A percentile compares a stretch with the other conserved stretches of the same genome.
Evolutionary conservation across 2,113 vertebrate species (phyloP).

Genomic region (Octodon degus): DNA sequence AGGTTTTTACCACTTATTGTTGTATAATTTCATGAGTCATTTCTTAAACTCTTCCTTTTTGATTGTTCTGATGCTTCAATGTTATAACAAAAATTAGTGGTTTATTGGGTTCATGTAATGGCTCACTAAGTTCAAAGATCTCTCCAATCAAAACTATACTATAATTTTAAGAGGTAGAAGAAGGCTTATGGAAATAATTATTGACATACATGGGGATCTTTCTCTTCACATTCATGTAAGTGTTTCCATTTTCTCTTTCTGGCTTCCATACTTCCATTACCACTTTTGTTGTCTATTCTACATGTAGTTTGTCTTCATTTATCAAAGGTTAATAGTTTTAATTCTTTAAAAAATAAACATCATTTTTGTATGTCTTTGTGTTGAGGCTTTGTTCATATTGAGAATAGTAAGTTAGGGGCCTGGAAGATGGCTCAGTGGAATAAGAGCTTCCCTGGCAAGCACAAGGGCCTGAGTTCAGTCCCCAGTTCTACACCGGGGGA

Average conservation of each 20-base stretch:
- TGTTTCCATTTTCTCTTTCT: background rate
- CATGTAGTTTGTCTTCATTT: background rate
- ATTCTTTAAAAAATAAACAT: slow-evolving; percentile 40
- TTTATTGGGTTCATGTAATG: background rate
- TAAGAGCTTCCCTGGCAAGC: no score
- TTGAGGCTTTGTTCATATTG: background rate
- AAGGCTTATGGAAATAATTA: background rate
- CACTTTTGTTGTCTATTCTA: background rate
- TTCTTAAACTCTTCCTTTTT: background rate
- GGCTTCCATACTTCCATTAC: background rate
- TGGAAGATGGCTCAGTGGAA: no score
- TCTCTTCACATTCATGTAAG: background rate
- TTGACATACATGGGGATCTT: background rate
- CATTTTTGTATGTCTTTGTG: background rate
- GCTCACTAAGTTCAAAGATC: background rate
- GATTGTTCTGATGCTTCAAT: background rate
- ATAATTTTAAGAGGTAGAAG: background rate
- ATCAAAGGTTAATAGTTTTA: background rate
- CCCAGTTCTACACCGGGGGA: no score
- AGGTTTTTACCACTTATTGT: background rate
- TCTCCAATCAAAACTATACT: background rate
- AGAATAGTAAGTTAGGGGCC: background rate
- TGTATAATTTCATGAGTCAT: background rate
- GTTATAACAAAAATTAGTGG: background rate
- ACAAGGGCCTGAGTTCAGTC: no score